Conservation (phyloP, 1,140 invertebrate genomes). For the Halyomorpha halys region DNA sequence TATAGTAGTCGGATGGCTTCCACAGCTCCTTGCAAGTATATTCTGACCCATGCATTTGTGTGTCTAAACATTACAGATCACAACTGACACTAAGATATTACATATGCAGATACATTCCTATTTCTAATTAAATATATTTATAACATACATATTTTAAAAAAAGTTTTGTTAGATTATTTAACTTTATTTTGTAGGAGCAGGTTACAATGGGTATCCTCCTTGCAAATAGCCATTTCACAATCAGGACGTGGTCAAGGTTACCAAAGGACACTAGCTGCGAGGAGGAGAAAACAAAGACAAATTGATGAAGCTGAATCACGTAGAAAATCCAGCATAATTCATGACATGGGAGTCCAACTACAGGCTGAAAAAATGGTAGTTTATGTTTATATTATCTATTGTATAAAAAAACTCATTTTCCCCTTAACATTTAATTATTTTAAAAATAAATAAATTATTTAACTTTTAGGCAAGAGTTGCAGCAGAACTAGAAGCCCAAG, state of each 20-base stretch:
- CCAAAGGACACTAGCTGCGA: conserved; percentile 45
- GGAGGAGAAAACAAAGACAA: conserved; percentile 47
- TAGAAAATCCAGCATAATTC: conserved; percentile 45
- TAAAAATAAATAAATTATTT: no score
- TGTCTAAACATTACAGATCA: no score
- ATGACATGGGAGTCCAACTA: conserved; percentile 42
- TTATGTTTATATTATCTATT: background rate
- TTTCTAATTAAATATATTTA: background rate
- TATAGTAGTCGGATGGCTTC: background rate
- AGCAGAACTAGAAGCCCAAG: conserved; percentile 51
- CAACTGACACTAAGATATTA: no score
- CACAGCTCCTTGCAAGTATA: no score
- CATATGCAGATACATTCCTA: no score
- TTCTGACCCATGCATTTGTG: no score
- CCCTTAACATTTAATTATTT: background rate
- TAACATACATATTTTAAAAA: no score
- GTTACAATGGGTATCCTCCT: conserved; percentile 58
- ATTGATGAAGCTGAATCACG: conserved; percentile 38
- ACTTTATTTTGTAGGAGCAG: conserved; percentile 39
- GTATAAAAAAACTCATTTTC: background rate
- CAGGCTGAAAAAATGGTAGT: conserved; percentile 44
- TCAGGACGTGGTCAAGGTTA: conserved; percentile 52
- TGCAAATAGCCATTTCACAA: conserved; percentile 56
- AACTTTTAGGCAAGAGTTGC: conserved; percentile 46
- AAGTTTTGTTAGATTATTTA: background rate